A percentile compares a stretch with the other conserved stretches of the same genome.
These are phyloP conservation scores for Pegoplata infirma DNA, from an alignment of 2,888 invertebrate species.

Conservation along the genomic window DNA sequence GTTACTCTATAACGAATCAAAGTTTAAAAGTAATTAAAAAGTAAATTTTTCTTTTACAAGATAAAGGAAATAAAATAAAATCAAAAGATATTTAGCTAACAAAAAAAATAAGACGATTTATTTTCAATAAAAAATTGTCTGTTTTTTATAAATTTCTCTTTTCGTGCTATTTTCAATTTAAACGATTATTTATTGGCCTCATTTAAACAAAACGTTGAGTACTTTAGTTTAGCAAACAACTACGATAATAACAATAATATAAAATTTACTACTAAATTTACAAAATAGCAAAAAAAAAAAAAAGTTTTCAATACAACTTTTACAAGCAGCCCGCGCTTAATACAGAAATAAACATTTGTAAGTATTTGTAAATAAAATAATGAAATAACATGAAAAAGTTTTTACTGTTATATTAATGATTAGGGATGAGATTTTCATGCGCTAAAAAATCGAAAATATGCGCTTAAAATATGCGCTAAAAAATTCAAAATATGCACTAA, in stretches of 20 bases:
- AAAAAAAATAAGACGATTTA: conserved; percentile 12
- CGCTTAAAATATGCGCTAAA: no score
- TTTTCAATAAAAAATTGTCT: background rate
- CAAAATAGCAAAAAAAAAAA: conserved; percentile 22
- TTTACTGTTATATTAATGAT: no score
- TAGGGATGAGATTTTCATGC: no score
- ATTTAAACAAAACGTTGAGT: conserved; percentile 48
- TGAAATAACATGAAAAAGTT: no score
- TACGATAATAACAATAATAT: background rate
- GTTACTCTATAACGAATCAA: conserved; percentile 1
- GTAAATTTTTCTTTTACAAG: conserved; percentile 31
- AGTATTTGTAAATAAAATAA: background rate
- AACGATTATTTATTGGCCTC: conserved; percentile 53
- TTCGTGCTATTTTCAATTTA: conserved; percentile 43
- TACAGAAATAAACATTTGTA: conserved; percentile 28
- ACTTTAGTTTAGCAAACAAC: conserved; percentile 34
- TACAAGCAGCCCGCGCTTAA: conserved; percentile 2
- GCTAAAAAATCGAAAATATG: no score
- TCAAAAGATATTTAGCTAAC: conserved; percentile 1
- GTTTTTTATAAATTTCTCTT: background rate
- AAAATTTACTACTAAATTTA: background rate
- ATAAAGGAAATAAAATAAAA: conserved; percentile 23
- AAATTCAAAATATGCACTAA: no score
- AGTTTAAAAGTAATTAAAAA: conserved; percentile 46
- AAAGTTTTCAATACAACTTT: conserved; percentile 15